Conservation (phyloP, 2,113 vertebrate species). For the Planiliza haematocheilus region DNA sequence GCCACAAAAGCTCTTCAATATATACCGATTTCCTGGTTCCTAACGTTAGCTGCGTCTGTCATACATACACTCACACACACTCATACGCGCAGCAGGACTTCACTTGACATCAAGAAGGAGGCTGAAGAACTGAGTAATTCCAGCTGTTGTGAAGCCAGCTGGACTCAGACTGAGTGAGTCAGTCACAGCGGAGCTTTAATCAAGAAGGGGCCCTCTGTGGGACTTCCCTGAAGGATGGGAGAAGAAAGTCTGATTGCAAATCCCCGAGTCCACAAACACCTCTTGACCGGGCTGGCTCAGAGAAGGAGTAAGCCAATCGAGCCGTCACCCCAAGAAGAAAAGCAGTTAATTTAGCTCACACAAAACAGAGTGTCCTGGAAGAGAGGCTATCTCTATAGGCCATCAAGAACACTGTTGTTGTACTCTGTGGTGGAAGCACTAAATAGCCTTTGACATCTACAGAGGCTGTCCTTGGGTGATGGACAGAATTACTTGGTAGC, state of each 20-base stretch:
- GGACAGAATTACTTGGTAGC: slow-evolving; percentile 29
- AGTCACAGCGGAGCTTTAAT: slow-evolving; percentile 68
- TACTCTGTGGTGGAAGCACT: not conserved
- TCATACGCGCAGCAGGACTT: slow-evolving; percentile 29
- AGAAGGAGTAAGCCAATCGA: slow-evolving; percentile 43
- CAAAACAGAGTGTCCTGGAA: slow-evolving; percentile 21
- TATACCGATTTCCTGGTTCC: slow-evolving; percentile 36
- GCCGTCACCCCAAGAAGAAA: slow-evolving; percentile 39
- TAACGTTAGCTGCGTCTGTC: slow-evolving; percentile 43
- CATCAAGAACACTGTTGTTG: slow-evolving; percentile 29
- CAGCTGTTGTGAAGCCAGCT: slow-evolving; percentile 67
- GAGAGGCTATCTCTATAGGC: slow-evolving; percentile 13
- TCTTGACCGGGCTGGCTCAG: slow-evolving; percentile 32
- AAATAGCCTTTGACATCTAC: slow-evolving; percentile 22
- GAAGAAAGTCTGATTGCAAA: slow-evolving; percentile 62
- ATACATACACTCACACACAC: slow-evolving; percentile 11
- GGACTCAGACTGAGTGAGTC: slow-evolving; percentile 62
- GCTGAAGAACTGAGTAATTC: slow-evolving; percentile 67
- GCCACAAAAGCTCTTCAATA: slow-evolving; percentile 71
- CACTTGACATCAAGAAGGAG: slow-evolving; percentile 34
- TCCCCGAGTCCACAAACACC: slow-evolving; percentile 44
- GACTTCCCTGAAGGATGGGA: slow-evolving; percentile 56
- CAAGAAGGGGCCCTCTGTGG: slow-evolving; percentile 57
- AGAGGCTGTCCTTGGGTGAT: slow-evolving; percentile 32
- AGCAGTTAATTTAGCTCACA: slow-evolving; percentile 37